Base-by-base conservation (phyloP, 2,797 vertebrate species). In the Linurgus olivaceus region DNA sequence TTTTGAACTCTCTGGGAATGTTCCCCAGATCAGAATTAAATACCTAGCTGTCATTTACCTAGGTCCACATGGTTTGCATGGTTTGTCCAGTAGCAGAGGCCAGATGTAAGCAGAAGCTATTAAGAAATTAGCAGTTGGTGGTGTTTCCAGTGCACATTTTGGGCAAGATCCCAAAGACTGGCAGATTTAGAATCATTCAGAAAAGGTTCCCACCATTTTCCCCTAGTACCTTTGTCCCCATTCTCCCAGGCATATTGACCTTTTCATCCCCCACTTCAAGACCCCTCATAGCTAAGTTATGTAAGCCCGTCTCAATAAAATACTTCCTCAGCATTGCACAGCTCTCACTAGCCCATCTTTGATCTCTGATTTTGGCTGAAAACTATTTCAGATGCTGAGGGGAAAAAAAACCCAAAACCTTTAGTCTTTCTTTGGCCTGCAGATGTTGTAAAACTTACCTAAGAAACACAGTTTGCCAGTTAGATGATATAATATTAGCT, bases 201-300 rank as follows among this genome's bases (percentile, higher is more conserved):
- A 33, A 67, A 13, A 7, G 0, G 2, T 52, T 81, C 6, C 17
- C 17, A 47, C 42, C 0, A 9, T 77, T 83, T 93, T 37, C 6
- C 17, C 11, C 9, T 18, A 5, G 28, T 19, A 16, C 5, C 7
- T 58, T 47, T 25, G 40, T 24, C 18, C 3, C 1, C 6, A 3
- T 66, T 79, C 18, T 79, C 45, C 21, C 18, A 14, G 12, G 37
- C 24, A 42, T 21, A 6, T 9, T 33, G 28, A 45, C 2, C 5
- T 89, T 79, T 79, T 66, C 78, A 63, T 54, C 5, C 14, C 37
- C 31, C 0, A 3, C 17, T 85, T 82, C 37, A n/a, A 62, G 78
- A 57, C 37, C 45, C 2, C 1, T 35, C 33, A 29, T n/a, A 44
- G 14, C 55, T 90, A 40, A 38, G 37, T 63, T 76, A 2, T 25